Conservation (phyloP, 1,140 invertebrate genomes). For the Leptinotarsa undecemlineata region DNA sequence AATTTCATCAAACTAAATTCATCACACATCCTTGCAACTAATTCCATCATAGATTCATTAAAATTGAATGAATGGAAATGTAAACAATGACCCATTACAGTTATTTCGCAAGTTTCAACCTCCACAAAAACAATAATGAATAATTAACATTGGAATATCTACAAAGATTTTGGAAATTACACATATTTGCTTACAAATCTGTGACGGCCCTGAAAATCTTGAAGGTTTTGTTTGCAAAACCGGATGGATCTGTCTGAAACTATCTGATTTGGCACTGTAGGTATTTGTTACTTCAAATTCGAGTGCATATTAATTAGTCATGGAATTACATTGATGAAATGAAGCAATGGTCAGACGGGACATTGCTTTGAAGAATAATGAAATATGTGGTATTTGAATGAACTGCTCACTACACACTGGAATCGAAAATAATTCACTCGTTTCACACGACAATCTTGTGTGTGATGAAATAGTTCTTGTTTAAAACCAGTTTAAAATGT, state of each 20-base stretch:
- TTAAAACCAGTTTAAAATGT: too few relatives aligned
- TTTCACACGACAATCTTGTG: too few relatives aligned
- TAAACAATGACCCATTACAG: background rate
- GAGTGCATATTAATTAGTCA: background rate
- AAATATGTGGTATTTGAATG: too few relatives aligned
- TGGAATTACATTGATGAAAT: background rate
- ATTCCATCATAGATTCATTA: too few relatives aligned
- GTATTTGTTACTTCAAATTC: background rate
- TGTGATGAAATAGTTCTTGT: too few relatives aligned
- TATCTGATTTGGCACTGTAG: background rate
- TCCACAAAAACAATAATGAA: background rate
- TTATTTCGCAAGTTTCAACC: background rate
- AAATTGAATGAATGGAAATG: background rate
- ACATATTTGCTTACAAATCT: background rate
- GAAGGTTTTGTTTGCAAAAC: constrained; percentile 3
- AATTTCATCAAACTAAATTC: too few relatives aligned
- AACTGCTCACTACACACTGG: too few relatives aligned
- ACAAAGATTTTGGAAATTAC: background rate
- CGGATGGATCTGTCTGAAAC: background rate
- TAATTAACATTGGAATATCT: background rate
- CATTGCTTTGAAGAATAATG: background rate
- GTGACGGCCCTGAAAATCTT: background rate
- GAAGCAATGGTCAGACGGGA: background rate
- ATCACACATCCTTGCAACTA: too few relatives aligned
- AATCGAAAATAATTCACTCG: too few relatives aligned